A percentile compares a stretch with the other conserved stretches of the same genome.
Conservation (phyloP, 1,140 invertebrate species). For the Ruditapes philippinarum region DNA sequence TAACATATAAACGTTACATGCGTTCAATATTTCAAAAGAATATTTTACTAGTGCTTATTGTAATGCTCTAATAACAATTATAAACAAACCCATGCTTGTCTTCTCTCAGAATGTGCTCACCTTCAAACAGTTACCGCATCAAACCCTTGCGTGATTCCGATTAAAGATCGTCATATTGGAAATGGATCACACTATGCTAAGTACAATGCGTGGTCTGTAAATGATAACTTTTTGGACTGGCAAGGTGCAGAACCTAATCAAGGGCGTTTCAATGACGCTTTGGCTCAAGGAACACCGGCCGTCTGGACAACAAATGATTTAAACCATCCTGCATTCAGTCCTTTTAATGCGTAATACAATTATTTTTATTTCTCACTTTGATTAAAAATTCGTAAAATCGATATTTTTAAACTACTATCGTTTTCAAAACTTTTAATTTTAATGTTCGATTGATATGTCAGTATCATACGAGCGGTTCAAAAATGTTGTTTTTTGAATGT, state of each 20-base stretch:
- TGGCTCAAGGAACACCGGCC: conserved; percentile 85
- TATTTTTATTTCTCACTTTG: no score
- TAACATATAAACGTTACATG: no score
- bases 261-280: conserved; percentile 78
- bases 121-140: not conserved
- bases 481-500: no score
- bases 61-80: no score
- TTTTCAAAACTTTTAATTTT: no score
- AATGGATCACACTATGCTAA: conserved; percentile 55
- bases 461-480: no score
- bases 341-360: conserved; percentile 64
- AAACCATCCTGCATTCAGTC: conserved; percentile 54
- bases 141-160: conserved; percentile 51
- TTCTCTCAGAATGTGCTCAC: not conserved
- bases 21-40: no score
- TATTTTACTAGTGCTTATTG: no score
- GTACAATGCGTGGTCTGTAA: conserved; percentile 83
- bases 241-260: conserved; percentile 84
- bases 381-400: no score
- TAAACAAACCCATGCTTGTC: no score
- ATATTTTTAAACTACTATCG: no score
- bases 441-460: no score
- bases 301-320: conserved; percentile 85
- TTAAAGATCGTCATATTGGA: not conserved
- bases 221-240: conserved; percentile 86